Evolutionary conservation across 2,797 vertebrate genomes (phyloP).

Genomic region (Gymnothorax reevesii): DNA sequence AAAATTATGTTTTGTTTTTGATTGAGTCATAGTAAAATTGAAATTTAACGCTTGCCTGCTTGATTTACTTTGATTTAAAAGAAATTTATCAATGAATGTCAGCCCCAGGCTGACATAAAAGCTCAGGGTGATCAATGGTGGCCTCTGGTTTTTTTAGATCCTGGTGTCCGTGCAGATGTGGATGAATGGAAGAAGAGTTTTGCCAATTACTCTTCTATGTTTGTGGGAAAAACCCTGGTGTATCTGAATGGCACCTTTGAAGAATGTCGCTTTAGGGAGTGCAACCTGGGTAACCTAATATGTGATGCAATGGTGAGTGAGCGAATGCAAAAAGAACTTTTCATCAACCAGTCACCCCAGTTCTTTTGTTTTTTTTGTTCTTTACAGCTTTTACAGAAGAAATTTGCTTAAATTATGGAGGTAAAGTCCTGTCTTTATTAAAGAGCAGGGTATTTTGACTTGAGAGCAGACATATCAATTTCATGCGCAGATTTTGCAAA

Average conservation of each 20-base stretch:
- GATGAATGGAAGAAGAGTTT: slow-evolving; percentile 76
- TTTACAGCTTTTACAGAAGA: neutral
- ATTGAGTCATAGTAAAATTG: too few relatives aligned
- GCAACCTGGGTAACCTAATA: slow-evolving; percentile 93
- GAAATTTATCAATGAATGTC: neutral
- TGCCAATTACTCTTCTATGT: slow-evolving; percentile 73
- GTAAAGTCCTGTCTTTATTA: too few relatives aligned
- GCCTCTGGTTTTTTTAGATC: slow-evolving; percentile 68
- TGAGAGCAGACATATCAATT: too few relatives aligned
- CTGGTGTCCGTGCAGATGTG: slow-evolving; percentile 75
- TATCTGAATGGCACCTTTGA: slow-evolving; percentile 81
- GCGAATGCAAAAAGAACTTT: neutral
- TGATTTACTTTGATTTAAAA: too few relatives aligned
- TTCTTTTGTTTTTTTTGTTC: neutral
- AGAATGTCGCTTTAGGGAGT: slow-evolving; percentile 84
- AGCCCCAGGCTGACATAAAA: neutral
- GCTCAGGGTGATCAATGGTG: neutral
- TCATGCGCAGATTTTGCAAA: too few relatives aligned
- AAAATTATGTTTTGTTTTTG: too few relatives aligned
- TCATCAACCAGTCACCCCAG: neutral
- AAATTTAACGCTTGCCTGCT: too few relatives aligned
- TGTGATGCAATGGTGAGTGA: slow-evolving; percentile 87
- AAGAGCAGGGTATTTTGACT: too few relatives aligned
- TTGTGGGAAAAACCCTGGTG: slow-evolving; percentile 83
- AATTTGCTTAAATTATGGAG: neutral